Evolutionary conservation across 2,113 vertebrate species (phyloP).

Genomic region (Vulpes ferrilata): DNA sequence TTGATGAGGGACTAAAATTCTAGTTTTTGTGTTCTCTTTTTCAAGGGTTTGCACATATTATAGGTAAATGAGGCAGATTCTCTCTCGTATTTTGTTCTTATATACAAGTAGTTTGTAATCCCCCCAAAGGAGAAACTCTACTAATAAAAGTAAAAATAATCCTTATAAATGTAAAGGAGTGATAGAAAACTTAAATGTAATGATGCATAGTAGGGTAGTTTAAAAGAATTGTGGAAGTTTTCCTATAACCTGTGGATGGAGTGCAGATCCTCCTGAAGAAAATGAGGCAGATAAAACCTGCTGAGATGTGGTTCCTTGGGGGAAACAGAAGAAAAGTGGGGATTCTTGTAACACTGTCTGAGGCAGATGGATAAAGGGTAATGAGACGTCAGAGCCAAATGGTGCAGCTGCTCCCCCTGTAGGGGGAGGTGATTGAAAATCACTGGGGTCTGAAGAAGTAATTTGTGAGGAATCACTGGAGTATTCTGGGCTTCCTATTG

Average conservation of each 20-base stretch:
- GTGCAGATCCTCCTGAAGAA: constrained; percentile 88
- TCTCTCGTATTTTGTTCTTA: constrained; percentile 29
- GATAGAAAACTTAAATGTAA: constrained; percentile 73
- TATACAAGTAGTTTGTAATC: constrained; percentile 50
- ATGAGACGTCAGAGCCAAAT: constrained; percentile 88
- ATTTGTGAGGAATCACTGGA: constrained; percentile 96
- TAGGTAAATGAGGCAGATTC: constrained; percentile 39
- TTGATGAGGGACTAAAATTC: constrained; percentile 50
- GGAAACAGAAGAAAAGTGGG: constrained; percentile 91
- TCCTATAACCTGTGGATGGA: constrained; percentile 91
- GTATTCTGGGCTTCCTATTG: constrained; percentile 94
- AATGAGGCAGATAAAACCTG: constrained; percentile 89
- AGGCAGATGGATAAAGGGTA: constrained; percentile 88
- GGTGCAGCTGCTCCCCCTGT: constrained; percentile 86
- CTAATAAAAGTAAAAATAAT: constrained; percentile 59
- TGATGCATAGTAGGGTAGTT: constrained; percentile 63
- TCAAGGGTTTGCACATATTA: constrained; percentile 11
- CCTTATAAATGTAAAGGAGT: constrained; percentile 70
- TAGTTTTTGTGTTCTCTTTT: constrained; percentile 43
- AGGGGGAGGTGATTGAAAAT: constrained; percentile 94
- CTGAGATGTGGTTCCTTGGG: constrained; percentile 89
- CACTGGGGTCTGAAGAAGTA: constrained; percentile 95
- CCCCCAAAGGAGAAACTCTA: constrained; percentile 49
- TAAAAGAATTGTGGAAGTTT: constrained; percentile 85
- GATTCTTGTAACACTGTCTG: constrained; percentile 90